A percentile compares a stretch with the other conserved stretches of the same genome.
phyloP scores from a whole-genome alignment of 2,797 vertebrate species.

The Loris lydekkerianus region DNA sequence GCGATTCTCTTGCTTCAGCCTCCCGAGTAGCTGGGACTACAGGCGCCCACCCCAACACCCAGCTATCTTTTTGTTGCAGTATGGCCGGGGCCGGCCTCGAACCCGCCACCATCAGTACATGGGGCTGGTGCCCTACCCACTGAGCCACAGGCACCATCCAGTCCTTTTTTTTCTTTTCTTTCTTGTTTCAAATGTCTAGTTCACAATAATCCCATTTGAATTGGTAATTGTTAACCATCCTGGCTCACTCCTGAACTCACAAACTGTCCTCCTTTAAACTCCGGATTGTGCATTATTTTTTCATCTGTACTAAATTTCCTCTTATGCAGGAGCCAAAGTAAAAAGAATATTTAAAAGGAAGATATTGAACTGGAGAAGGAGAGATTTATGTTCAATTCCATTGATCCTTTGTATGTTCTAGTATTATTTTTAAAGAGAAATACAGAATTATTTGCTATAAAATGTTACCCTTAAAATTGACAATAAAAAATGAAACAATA shows the following conservation, averaged over 20 bases:
- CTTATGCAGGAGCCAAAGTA: background rate
- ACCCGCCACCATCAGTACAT: too few species aligned
- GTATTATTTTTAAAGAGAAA: slow-evolving; percentile 3
- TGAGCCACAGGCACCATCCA: too few species aligned
- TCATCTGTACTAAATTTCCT: background rate
- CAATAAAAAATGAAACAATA: slow-evolving; percentile 33
- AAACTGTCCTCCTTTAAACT: background rate
- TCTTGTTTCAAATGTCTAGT: background rate
- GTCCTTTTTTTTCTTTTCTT: background rate
- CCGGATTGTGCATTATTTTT: slow-evolving; percentile 25
- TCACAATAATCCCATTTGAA: background rate
- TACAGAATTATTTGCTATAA: background rate
- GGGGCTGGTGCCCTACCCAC: too few species aligned
- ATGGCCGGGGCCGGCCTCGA: too few species aligned
- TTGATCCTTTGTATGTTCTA: background rate
- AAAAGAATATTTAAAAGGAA: slow-evolving; percentile 12
- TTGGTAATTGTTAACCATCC: background rate
- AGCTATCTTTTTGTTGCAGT: too few species aligned
- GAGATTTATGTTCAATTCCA: background rate
- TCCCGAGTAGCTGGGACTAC: too few species aligned
- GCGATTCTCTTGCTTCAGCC: too few species aligned
- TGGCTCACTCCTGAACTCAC: background rate
- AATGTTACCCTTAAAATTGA: background rate
- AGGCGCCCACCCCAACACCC: too few species aligned
- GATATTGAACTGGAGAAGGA: background rate